Conservation (phyloP, 2,888 invertebrate species). For the Drosophila heteroneura region DNA sequence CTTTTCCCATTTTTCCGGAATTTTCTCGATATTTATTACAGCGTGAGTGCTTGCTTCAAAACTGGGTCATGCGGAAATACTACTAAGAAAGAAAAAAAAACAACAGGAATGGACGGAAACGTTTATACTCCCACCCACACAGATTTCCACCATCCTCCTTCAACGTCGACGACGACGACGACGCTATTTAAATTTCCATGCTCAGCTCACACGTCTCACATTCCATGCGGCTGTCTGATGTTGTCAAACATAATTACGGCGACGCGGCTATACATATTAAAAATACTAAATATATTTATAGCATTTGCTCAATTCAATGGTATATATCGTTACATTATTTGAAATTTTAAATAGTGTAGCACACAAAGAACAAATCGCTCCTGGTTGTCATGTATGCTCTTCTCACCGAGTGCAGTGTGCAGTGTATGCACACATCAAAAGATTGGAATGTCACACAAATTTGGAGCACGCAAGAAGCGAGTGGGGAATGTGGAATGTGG, state of each 20-base stretch:
- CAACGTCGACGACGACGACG: neutral
- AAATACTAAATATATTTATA: neutral
- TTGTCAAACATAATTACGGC: neutral
- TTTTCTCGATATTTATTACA: constrained; percentile 70
- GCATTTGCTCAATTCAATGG: neutral
- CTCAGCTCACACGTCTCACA: constrained; percentile 41
- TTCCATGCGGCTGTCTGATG: constrained; percentile 13
- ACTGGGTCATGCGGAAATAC: constrained; percentile 72
- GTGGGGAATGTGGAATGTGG: constrained; percentile 40
- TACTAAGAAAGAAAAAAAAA: constrained; percentile 18
- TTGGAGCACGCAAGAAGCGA: constrained; percentile 44
- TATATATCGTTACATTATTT: neutral
- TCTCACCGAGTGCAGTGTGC: neutral
- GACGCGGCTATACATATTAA: constrained; percentile 4
- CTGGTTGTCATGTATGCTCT: neutral
- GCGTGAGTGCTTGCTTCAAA: constrained; percentile 47
- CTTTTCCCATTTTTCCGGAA: constrained; percentile 58
- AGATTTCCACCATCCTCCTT: neutral
- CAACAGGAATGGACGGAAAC: constrained; percentile 42
- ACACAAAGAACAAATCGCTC: neutral
- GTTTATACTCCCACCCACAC: constrained; percentile 17
- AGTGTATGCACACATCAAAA: constrained; percentile 17
- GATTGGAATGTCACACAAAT: constrained; percentile 66
- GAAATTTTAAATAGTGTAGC: neutral
- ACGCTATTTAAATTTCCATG: constrained; percentile 42